These are phyloP conservation scores for Sciurus vulgaris DNA, from an alignment of 2,797 vertebrate species.

Conservation along the genomic window DNA sequence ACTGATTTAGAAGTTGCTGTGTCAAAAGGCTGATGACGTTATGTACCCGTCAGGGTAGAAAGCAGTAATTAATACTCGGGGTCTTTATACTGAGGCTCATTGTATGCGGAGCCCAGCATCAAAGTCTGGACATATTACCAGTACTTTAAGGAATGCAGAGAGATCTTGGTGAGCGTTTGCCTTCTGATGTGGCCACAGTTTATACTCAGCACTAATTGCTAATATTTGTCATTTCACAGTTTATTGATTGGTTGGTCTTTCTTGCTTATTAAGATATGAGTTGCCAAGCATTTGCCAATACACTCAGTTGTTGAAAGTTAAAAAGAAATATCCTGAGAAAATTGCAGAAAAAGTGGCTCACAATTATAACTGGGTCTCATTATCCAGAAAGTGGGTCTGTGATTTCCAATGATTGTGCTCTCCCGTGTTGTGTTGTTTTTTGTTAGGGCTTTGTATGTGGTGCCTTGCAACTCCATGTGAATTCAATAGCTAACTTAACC, in stretches of 20 bases:
- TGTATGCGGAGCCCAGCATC: neutral
- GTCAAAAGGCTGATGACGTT: constrained; percentile 51
- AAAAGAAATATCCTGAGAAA: constrained; percentile 69
- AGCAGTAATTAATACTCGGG: constrained; percentile 30
- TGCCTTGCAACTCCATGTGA: neutral
- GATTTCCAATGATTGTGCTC: constrained; percentile 70
- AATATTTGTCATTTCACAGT: constrained; percentile 73
- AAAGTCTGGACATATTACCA: neutral
- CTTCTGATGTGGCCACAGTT: constrained; percentile 68
- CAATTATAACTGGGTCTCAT: constrained; percentile 67
- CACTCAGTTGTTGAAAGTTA: constrained; percentile 45
- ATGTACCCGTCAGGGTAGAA: neutral
- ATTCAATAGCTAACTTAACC: constrained; percentile 40
- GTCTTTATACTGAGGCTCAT: constrained; percentile 46
- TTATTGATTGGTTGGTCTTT: constrained; percentile 79
- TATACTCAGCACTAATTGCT: constrained; percentile 66
- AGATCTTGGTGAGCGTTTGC: constrained; percentile 14
- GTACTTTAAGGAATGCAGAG: neutral
- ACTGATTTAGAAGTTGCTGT: constrained; percentile 65
- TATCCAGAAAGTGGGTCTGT: constrained; percentile 76
- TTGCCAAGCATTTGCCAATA: constrained; percentile 75
- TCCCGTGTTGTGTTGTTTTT: neutral
- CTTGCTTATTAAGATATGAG: constrained; percentile 81
- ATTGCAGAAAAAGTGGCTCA: constrained; percentile 29
- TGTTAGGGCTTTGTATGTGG: neutral